These are phyloP conservation scores for Charina bottae DNA, from an alignment of 2,113 vertebrate genomes.

Conservation along the genomic window DNA sequence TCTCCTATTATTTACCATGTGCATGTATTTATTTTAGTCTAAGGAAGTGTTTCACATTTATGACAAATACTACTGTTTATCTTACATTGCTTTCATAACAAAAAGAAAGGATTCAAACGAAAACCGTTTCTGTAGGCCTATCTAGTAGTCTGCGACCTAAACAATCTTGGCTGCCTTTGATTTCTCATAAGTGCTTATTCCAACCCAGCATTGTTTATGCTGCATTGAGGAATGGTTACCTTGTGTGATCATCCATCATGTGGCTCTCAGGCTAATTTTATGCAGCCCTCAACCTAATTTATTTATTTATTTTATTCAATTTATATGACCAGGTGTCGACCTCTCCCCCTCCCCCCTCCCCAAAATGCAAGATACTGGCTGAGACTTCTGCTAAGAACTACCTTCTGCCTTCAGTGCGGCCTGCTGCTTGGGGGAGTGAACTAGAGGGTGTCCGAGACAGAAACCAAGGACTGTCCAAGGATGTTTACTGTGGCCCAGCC, in stretches of 20 bases:
- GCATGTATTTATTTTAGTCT: not conserved
- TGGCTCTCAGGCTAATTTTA: not conserved
- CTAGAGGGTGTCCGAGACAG: not conserved
- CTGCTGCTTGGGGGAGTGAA: not conserved
- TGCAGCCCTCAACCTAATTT: not conserved
- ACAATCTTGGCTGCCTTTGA: not conserved
- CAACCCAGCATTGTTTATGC: not conserved
- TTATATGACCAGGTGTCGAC: no score
- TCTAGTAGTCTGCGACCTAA: not conserved
- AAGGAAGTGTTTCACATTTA: not conserved
- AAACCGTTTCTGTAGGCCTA: not conserved
- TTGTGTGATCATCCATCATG: slow-evolving; percentile 4
- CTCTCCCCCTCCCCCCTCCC: not conserved
- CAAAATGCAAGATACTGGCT: not conserved
- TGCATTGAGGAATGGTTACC: slow-evolving; percentile 23
- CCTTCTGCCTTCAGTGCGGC: not conserved
- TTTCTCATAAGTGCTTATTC: not conserved
- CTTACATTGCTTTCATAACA: not conserved
- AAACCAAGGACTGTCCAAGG: not conserved
- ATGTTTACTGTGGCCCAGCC: not conserved
- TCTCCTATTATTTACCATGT: not conserved
- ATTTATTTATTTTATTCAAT: no score
- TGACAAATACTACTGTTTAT: not conserved
- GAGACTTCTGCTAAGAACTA: not conserved
- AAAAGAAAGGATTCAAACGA: not conserved